Base-by-base conservation (phyloP, 1,140 invertebrate genomes). In the Pinna nobilis region DNA sequence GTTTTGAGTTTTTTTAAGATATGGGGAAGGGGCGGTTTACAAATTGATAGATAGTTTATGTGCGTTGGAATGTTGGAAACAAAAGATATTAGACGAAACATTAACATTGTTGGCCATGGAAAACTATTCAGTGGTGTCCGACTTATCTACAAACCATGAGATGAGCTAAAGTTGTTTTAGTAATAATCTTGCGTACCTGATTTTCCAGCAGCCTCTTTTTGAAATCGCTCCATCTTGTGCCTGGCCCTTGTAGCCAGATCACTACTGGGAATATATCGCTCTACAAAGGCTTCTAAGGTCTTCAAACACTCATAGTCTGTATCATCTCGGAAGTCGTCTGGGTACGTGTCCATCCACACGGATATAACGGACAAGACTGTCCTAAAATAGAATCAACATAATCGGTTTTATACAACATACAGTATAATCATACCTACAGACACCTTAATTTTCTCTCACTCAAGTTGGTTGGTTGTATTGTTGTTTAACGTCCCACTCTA, bases 291-390 rank as follows among this genome's bases (percentile, higher is more conserved):
- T 68, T 97, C 91, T 63, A 98, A 91, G 87, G 95, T 92, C 55
- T 92, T 90, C 70, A 98, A 92, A 76, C 93, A 92, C n/a, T 93
- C 91, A 89, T 95, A 94, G 78, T 92, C 92, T 47, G 96, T 95
- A n/a, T 86, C 82, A 35, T 96, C 94, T 59, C 94, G 93, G 92
- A 98, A 99, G 89, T 99, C 98, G 88, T 98, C 97, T 47, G 96
- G 94, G 87, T 98, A 99, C 51, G 95, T 95, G 88, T 99, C 97
- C 78, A 99, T 89, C 98, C 98, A 99, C 7, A 99, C 96, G 85
- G 97, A 95, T 67, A 99, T 91, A 70, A 96, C 90, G 59, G 91
- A 89, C 59, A 89, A 85, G 41, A 98, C 91, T 65, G 96, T 97
- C 89, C 95, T 96, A 73, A 32, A 77, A 79, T 32, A 18, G 15